Base-by-base conservation (phyloP, 2,888 invertebrate species). In the Nipponacmea schrenckii region DNA sequence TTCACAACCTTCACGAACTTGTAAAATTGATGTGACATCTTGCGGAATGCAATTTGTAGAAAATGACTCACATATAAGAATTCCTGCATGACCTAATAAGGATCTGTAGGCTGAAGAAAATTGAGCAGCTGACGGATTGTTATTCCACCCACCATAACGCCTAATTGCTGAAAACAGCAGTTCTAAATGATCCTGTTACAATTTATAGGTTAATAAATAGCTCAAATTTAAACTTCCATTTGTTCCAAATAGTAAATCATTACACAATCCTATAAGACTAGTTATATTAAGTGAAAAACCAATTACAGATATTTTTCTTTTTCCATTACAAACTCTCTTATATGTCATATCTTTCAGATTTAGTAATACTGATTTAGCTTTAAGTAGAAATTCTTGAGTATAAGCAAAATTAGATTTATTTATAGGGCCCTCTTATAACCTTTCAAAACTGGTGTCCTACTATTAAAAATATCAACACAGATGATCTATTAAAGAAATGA, bases 131-230 rank as follows among this genome's bases (percentile, higher is more conserved):
- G 69, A 27, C 15, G 69, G 64, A 26, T 64, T 69, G 46, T 69
- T 64, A 48, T 69, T 69, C 64, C 56, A 64, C n/a, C 69, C 69
- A 20, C 27, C 20, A 27, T 64, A 31, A 5, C 44, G 24, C 26
- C 65, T 64, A 17, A 69, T 64, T 10, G 64, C 26, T 31, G 64
- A 46, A 31, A 64, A 69, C 10, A 69, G 45, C 10, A 64, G 45
- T 44, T 69, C 69, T 15, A 69, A 50, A 48, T 69, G 56, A 39
- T 69, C 69, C 20, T 69, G 69, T 12, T 46, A 64, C 64, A 64
- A 46, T 48, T 64, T 50, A 64, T 69, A 64, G 7, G 69, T 69
- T 27, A 50, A 45, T 12, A 69, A 24, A n/a, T 46, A 69, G n/a
- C n/a, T n/a, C n/a, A n/a, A n/a, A 26, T 46, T 69, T 2, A 46